Evolutionary conservation across 2,797 vertebrate genomes (phyloP).

Genomic region (Rhinophrynus dorsalis): DNA sequence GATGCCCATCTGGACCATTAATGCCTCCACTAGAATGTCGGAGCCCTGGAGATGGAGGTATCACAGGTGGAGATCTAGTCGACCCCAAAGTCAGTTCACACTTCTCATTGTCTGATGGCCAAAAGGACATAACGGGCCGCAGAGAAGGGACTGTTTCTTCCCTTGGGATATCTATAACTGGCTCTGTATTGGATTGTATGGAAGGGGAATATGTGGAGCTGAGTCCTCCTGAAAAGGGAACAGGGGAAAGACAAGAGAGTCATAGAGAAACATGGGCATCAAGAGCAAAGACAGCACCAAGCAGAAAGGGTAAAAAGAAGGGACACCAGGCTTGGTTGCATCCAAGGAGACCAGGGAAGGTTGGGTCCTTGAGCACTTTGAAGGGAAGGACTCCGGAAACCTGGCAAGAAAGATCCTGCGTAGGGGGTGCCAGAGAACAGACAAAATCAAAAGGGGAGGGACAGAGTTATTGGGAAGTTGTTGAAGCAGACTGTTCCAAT

Average conservation of each 20-base stretch:
- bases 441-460: neutral
- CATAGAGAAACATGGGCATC: constrained; percentile 74
- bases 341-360: constrained; percentile 69
- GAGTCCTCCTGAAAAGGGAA: constrained; percentile 53
- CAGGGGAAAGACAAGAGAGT: neutral
- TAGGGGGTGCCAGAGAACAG: constrained; percentile 30
- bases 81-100: constrained; percentile 48
- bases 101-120: constrained; percentile 3
- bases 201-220: constrained; percentile 88
- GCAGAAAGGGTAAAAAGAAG: constrained; percentile 76
- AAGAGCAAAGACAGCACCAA: constrained; percentile 79
- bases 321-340: constrained; percentile 79
- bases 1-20: constrained; percentile 52
- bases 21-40: constrained; percentile 62
- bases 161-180: constrained; percentile 55
- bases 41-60: constrained; percentile 68
- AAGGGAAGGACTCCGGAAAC: constrained; percentile 55
- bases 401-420: constrained; percentile 61
- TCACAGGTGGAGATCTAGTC: constrained; percentile 60
- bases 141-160: constrained; percentile 33
- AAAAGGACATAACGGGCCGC: constrained; percentile 8
- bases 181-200: constrained; percentile 53
- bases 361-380: constrained; percentile 55
- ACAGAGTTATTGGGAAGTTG: constrained; percentile 51
- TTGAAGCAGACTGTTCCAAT: constrained; percentile 15